A percentile compares a stretch with the other conserved stretches of the same genome.
These are phyloP conservation scores for Stictonetta naevosa DNA, from an alignment of 2,113 vertebrate species.

Conservation along the genomic window DNA sequence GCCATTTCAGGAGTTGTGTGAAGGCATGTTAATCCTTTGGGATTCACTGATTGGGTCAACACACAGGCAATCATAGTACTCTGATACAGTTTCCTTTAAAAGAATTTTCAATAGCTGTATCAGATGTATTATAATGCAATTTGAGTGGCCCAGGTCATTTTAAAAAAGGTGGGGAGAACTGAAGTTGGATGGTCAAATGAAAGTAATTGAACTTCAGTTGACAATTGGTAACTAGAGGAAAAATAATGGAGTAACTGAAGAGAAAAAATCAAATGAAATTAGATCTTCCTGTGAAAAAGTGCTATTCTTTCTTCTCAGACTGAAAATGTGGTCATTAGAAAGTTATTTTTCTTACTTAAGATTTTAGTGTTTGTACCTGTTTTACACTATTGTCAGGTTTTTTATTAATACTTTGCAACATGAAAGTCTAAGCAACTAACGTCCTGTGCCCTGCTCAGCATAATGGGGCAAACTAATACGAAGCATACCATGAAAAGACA, in stretches of 20 bases:
- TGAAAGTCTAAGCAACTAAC: neutral
- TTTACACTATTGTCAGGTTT: neutral
- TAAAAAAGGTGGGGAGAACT: neutral
- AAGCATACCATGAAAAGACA: neutral
- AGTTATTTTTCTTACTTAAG: constrained; percentile 38
- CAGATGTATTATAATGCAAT: constrained; percentile 18
- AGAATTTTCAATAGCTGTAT: neutral
- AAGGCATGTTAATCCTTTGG: neutral
- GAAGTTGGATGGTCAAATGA: neutral
- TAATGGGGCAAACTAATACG: neutral
- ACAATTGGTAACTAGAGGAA: constrained; percentile 65
- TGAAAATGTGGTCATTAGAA: constrained; percentile 48
- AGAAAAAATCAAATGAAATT: constrained; percentile 75
- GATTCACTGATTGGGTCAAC: neutral
- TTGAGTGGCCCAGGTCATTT: neutral
- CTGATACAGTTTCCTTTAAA: neutral
- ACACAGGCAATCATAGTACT: neutral
- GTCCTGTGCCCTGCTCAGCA: neutral
- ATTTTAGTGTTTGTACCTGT: neutral
- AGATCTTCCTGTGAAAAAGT: constrained; percentile 78
- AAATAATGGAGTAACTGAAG: constrained; percentile 59
- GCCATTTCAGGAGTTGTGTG: neutral
- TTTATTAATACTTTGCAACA: neutral
- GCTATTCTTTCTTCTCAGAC: constrained; percentile 43
- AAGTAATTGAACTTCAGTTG: constrained; percentile 58